A percentile compares a stretch with the other conserved stretches of the same genome.
Evolutionary conservation across 2,797 vertebrate genomes (phyloP).

Genomic region (Gymnoscopelus microlampas): DNA sequence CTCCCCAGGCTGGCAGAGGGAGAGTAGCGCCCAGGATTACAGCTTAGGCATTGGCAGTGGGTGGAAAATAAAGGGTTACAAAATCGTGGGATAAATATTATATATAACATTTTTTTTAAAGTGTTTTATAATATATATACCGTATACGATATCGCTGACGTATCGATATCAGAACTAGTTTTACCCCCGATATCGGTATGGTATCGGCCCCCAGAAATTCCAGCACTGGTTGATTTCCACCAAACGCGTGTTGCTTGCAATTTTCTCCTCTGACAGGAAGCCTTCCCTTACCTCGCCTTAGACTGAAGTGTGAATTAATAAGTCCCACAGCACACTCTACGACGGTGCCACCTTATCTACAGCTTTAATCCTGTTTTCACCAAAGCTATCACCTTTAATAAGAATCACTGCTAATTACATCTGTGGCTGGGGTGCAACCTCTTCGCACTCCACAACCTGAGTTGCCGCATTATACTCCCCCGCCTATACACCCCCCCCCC

Average conservation of each 20-base stretch:
- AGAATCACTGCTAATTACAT: slow-evolving; percentile 72
- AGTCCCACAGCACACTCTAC: slow-evolving; percentile 37
- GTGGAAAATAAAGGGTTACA: no score
- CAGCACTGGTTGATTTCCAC: slow-evolving; percentile 11
- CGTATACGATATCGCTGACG: no score
- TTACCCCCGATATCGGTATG: no score
- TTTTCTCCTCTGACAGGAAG: slow-evolving; percentile 36
- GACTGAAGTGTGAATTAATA: slow-evolving; percentile 65
- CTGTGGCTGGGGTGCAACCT: slow-evolving; percentile 65
- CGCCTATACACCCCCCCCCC: no score
- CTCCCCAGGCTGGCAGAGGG: no score
- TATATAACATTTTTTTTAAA: no score
- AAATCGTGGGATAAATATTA: no score
- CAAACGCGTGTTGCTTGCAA: slow-evolving; percentile 17
- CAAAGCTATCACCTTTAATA: slow-evolving; percentile 68
- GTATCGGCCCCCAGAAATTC: no score
- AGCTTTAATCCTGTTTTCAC: slow-evolving; percentile 60
- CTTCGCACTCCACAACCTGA: slow-evolving; percentile 52
- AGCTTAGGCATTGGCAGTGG: no score
- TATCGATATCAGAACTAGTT: no score
- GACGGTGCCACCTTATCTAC: slow-evolving; percentile 32
- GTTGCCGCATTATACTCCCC: slow-evolving; percentile 12
- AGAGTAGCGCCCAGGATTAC: no score
- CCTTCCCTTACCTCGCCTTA: background rate
- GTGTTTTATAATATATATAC: no score